A percentile compares a stretch with the other conserved stretches of the same genome.
Conservation (phyloP, 2,888 invertebrate species). For the Drosophila rellima region DNA sequence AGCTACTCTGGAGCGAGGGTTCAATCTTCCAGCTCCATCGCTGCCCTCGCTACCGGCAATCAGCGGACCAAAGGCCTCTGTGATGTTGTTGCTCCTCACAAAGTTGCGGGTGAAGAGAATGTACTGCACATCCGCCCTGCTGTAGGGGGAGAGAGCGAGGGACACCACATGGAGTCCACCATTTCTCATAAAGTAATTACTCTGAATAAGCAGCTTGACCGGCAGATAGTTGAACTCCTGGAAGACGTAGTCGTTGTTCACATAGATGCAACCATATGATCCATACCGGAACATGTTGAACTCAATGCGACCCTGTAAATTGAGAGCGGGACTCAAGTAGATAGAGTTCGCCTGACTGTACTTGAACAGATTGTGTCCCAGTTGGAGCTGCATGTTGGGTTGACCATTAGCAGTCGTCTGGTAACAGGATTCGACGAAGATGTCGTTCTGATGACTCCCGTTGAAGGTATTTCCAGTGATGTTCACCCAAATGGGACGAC, state of each 20-base stretch:
- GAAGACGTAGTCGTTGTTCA: constrained; percentile 90
- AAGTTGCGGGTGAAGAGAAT: constrained; percentile 95
- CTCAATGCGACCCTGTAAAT: constrained; percentile 91
- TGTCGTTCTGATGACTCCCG: constrained; percentile 91
- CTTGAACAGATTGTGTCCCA: constrained; percentile 94
- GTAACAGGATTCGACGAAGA: constrained; percentile 95
- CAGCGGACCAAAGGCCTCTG: constrained; percentile 92
- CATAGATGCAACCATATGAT: constrained; percentile 92
- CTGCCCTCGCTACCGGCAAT: constrained; percentile 83
- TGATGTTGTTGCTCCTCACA: constrained; percentile 93
- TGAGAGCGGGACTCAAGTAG: constrained; percentile 93
- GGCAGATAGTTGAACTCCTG: constrained; percentile 93
- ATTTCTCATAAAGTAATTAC: constrained; percentile 96
- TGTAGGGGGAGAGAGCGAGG: constrained; percentile 94
- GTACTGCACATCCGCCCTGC: constrained; percentile 92
- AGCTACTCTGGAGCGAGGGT: constrained; percentile 96
- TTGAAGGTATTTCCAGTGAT: constrained; percentile 97
- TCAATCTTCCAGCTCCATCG: constrained; percentile 89
- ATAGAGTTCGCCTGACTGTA: constrained; percentile 91
- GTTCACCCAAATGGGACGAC: constrained; percentile 93
- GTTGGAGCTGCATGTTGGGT: constrained; percentile 88
- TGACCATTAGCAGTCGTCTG: constrained; percentile 84
- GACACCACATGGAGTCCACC: constrained; percentile 95
- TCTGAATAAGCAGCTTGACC: constrained; percentile 90
- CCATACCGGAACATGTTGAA: constrained; percentile 96